Base-by-base conservation (phyloP, 2,888 invertebrate species). In the Caenorhabditis angaria region DNA sequence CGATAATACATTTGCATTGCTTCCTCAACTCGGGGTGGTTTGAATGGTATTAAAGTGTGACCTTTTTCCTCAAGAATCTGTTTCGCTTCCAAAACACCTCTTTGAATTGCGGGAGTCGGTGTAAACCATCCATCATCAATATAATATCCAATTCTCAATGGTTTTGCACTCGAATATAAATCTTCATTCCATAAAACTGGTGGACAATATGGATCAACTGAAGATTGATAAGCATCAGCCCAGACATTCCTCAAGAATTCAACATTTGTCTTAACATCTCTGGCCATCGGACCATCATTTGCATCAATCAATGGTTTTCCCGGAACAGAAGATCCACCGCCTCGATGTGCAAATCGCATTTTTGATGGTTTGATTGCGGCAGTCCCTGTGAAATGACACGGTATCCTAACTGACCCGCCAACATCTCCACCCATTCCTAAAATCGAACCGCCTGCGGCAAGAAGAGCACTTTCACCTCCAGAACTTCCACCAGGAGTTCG, bases 321-420 rank as follows among this genome's bases (percentile, higher is more conserved):
- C 4, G 84, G 84, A 22, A 84, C 78, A 1, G 82, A 81, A 5
- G 80, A 82, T 12, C 67, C 64, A 12, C 60, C 71, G 48, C 80
- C 76, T n/a, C 72, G 71, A 29, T 81, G 78, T 5, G 83, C 78
- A 54, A 83, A 76, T 25, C 83, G 69, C 54, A 79, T 70, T 51
- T 80, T 77, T 12, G 80, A 80, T 3, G 83, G 83, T 75, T 82
- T 61, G 6, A 90, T 71, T 2, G 88, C 88, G 61, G 84, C 88
- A 24, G 88, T 84, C 0, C 90, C 90, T 78, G 88, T 88, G 80
- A 89, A 88, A 74, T 88, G 87, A 41, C 88, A 86, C 0, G 90
- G 90, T 56, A 89, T 88, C n/a, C 90, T 83, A n/a, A 89, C 86
- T 68, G 89, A 89, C 35, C 90, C 90, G 3, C 89, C 90, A 27